These are phyloP conservation scores for Drosophila quadrilineata DNA, from an alignment of 1,140 invertebrate species.

Conservation along the genomic window DNA sequence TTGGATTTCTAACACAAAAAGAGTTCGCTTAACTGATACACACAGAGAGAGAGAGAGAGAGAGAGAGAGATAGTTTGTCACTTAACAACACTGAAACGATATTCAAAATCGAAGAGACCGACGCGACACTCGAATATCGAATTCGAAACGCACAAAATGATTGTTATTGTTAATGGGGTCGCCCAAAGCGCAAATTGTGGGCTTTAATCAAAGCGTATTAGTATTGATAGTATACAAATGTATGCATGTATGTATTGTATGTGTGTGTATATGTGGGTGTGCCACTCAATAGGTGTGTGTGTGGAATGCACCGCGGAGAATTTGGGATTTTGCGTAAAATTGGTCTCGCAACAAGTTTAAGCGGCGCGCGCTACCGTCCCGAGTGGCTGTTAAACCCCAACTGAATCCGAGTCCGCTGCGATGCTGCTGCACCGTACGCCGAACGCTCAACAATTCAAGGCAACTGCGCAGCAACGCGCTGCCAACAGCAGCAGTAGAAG, in stretches of 20 bases:
- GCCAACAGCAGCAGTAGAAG: conserved; percentile 7
- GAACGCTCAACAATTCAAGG: conserved; percentile 19
- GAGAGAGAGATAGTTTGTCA: too few relatives aligned
- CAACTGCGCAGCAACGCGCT: conserved; percentile 39
- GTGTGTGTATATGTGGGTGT: not conserved
- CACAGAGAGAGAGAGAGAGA: too few relatives aligned
- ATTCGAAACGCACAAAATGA: too few relatives aligned
- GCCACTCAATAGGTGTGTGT: not conserved
- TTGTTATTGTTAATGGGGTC: too few relatives aligned
- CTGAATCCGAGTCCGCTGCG: conserved; percentile 76
- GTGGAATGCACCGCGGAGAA: conserved; percentile 74
- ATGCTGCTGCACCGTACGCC: conserved; percentile 41
- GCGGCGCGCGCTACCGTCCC: conserved; percentile 80
- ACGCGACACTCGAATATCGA: too few relatives aligned
- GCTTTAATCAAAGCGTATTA: conserved; percentile 1
- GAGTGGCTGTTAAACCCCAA: conserved; percentile 82
- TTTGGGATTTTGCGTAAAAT: conserved; percentile 80
- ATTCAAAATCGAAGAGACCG: too few relatives aligned
- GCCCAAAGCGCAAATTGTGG: conserved; percentile 31
- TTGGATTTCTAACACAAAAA: too few relatives aligned
- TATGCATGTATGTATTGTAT: conserved; percentile 3
- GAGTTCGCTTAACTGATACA: too few relatives aligned
- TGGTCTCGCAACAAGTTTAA: conserved; percentile 78
- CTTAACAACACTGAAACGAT: too few relatives aligned
- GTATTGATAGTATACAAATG: not conserved